A percentile compares a stretch with the other conserved stretches of the same genome.
These are phyloP conservation scores for Stenoptilia bipunctidactyla DNA, from an alignment of 2,888 invertebrate genomes.

Conservation along the genomic window DNA sequence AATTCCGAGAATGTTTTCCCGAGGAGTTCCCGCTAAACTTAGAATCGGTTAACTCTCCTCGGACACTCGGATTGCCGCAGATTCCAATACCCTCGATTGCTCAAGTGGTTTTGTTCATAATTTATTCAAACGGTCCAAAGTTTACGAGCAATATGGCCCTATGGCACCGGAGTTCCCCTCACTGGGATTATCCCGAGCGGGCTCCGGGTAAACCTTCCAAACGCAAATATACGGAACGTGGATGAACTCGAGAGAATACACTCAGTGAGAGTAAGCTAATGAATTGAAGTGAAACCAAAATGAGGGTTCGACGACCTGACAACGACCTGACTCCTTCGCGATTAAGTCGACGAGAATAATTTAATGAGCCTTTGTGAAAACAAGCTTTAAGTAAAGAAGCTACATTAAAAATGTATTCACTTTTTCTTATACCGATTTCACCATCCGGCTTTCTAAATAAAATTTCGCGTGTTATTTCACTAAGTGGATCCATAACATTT, in stretches of 20 bases:
- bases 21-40: too few relatives aligned
- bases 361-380: conserved; percentile 35
- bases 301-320: conserved; percentile 39
- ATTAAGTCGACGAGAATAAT: conserved; percentile 35
- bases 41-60: not conserved
- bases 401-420: too few relatives aligned
- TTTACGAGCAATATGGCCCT: conserved; percentile 7
- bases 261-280: conserved; percentile 24
- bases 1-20: too few relatives aligned
- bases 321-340: conserved; percentile 31
- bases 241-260: not conserved
- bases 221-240: conserved; percentile 9
- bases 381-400: conserved; percentile 2
- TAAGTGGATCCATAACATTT: conserved; percentile 66
- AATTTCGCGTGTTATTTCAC: conserved; percentile 51
- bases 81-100: conserved; percentile 2
- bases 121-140: conserved; percentile 10
- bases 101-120: conserved; percentile 8
- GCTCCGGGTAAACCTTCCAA: conserved; percentile 5
- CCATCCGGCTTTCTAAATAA: conserved; percentile 7
- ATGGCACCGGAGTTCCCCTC: conserved; percentile 5
- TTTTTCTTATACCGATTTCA: conserved; percentile 2
- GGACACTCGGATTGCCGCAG: not conserved
- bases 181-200: conserved; percentile 11
- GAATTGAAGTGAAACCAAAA: conserved; percentile 38